These are phyloP conservation scores for Dinothrombium tinctorium DNA, from an alignment of 1,140 invertebrate genomes.

Conservation along the genomic window DNA sequence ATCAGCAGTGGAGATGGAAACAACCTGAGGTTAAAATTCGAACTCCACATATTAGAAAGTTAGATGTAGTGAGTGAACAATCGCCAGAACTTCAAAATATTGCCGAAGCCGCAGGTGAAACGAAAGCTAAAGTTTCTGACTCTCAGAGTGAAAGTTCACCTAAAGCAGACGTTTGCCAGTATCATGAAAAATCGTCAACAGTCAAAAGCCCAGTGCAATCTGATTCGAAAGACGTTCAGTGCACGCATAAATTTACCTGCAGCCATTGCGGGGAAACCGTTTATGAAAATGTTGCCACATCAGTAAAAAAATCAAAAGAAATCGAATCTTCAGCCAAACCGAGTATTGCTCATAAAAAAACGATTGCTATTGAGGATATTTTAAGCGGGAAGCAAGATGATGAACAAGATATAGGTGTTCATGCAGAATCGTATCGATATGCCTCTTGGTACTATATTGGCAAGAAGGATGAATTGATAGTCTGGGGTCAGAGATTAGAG, in stretches of 20 bases:
- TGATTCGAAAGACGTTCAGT: neutral
- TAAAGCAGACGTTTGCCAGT: neutral
- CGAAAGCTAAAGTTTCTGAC: neutral
- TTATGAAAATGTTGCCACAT: neutral
- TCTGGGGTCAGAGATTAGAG: constrained; percentile 26
- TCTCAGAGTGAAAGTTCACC: neutral
- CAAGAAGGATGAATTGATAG: constrained; percentile 38
- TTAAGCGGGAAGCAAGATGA: constrained; percentile 9
- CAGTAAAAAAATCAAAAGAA: too few relatives aligned
- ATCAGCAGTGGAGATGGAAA: too few relatives aligned
- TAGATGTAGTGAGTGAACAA: too few relatives aligned
- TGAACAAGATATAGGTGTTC: constrained; percentile 26
- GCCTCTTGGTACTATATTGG: constrained; percentile 48
- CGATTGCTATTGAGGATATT: constrained; percentile 9
- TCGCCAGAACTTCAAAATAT: neutral
- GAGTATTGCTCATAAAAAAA: constrained; percentile 2
- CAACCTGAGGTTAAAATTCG: too few relatives aligned
- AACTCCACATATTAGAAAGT: too few relatives aligned
- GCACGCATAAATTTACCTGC: constrained; percentile 9
- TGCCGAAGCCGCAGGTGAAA: neutral
- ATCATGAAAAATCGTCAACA: neutral
- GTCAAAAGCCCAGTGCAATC: neutral
- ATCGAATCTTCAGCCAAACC: neutral
- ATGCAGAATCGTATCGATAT: constrained; percentile 40
- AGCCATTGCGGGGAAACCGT: constrained; percentile 8